Conservation (phyloP, 2,113 vertebrate genomes). For the Periophthalmodon schlosseri region DNA sequence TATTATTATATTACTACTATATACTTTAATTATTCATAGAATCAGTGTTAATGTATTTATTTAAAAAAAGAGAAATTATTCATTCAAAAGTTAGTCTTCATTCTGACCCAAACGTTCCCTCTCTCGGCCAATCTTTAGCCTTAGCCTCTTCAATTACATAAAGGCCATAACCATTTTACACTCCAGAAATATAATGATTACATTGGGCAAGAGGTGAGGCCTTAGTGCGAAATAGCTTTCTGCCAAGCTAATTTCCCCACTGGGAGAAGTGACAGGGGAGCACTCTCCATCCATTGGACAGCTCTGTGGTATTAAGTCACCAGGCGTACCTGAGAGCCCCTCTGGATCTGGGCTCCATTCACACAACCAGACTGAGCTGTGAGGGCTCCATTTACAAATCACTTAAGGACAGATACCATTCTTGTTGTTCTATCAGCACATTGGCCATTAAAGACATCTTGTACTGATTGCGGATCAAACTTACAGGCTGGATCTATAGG, state of each 20-base stretch:
- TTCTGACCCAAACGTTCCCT: not conserved
- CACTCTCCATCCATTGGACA: conserved; percentile 26
- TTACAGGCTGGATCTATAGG: not conserved
- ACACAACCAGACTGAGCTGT: conserved; percentile 16
- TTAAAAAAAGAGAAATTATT: not conserved
- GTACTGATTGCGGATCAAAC: conserved; percentile 22
- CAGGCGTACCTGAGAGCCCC: not conserved
- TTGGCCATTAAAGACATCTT: conserved; percentile 8
- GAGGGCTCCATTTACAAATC: conserved; percentile 14
- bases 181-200: conserved; percentile 32
- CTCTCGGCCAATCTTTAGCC: not conserved
- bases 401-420: conserved; percentile 5
- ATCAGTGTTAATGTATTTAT: not conserved
- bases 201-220: conserved; percentile 30
- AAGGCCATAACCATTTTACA: conserved; percentile 41
- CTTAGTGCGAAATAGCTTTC: conserved; percentile 36
- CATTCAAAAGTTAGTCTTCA: not conserved
- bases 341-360: conserved; percentile 27
- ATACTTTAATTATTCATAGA: too few relatives aligned
- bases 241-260: conserved; percentile 20
- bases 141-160: conserved; percentile 27
- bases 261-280: conserved; percentile 36
- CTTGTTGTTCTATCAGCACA: not conserved
- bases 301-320: conserved; percentile 18
- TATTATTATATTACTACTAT: too few relatives aligned